Evolutionary conservation across 2,888 invertebrate species (phyloP).

Genomic region (Listrodromus nycthemerus): DNA sequence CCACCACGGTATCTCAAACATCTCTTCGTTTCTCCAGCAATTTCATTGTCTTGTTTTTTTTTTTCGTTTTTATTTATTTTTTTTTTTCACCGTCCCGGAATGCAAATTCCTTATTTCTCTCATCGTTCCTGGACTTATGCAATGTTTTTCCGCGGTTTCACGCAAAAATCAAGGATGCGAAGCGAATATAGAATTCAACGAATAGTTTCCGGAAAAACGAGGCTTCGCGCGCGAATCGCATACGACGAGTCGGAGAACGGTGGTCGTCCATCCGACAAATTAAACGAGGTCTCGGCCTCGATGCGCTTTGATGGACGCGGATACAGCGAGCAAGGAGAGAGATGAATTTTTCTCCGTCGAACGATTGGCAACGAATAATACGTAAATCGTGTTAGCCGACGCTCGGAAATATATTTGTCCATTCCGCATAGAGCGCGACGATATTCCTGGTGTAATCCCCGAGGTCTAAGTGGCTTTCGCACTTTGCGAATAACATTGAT

Average conservation of each 20-base stretch:
- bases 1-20: neutral
- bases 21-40: neutral
- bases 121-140: neutral
- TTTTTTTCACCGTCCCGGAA: neutral
- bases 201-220: constrained; percentile 9
- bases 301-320: constrained; percentile 18
- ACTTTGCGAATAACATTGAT: constrained; percentile 1
- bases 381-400: constrained; percentile 3
- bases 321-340: neutral
- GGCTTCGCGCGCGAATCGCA: neutral
- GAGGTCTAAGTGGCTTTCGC: neutral
- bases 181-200: neutral
- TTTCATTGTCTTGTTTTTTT: neutral
- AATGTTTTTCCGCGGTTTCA: neutral
- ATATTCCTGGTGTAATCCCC: neutral
- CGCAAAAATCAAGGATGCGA: neutral
- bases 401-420: constrained; percentile 5
- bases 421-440: neutral
- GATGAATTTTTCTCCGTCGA: constrained; percentile 25
- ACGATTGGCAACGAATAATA: constrained; percentile 7
- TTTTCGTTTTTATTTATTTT: neutral
- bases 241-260: neutral
- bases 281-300: constrained; percentile 24
- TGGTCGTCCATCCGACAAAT: neutral
- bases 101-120: neutral